These are phyloP conservation scores for Drosophila quinaria DNA, from an alignment of 2,888 invertebrate genomes.

Conservation along the genomic window DNA sequence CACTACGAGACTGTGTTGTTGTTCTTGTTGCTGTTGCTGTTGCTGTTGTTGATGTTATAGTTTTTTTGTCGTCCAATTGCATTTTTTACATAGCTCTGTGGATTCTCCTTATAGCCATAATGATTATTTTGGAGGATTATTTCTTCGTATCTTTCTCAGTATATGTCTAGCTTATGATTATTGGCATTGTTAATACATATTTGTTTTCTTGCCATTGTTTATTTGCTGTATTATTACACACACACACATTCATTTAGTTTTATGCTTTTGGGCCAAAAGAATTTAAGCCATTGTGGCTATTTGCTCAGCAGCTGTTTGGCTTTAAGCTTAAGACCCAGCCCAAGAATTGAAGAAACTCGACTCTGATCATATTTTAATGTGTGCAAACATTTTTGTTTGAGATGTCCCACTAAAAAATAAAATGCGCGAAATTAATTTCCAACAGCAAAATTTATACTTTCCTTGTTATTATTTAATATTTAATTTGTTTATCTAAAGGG, in stretches of 20 bases:
- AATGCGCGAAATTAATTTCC: no score
- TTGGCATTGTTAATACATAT: no score
- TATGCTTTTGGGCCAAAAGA: constrained; percentile 36
- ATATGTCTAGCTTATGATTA: constrained; percentile 15
- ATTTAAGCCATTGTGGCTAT: constrained; percentile 37
- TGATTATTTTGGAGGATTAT: constrained; percentile 79
- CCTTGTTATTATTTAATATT: no score
- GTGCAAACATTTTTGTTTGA: no score
- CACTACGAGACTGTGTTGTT: constrained; percentile 26
- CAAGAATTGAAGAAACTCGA: no score
- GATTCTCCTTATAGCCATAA: constrained; percentile 65
- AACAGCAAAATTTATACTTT: no score
- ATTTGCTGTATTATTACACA: constrained; percentile 53
- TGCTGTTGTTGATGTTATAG: constrained; percentile 16
- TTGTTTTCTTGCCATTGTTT: constrained; percentile 62
- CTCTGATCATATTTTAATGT: no score
- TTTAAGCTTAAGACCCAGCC: constrained; percentile 18
- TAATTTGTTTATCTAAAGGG: no score
- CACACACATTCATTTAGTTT: constrained; percentile 53
- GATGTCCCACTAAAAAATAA: no score
- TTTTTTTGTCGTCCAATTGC: constrained; percentile 70
- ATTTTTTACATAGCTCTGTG: constrained; percentile 70
- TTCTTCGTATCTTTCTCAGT: constrained; percentile 44
- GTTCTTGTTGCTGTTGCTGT: constrained; percentile 25
- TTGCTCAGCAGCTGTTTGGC: constrained; percentile 25